Conservation (phyloP, 1,140 invertebrate genomes). For the Hestina assimilis region DNA sequence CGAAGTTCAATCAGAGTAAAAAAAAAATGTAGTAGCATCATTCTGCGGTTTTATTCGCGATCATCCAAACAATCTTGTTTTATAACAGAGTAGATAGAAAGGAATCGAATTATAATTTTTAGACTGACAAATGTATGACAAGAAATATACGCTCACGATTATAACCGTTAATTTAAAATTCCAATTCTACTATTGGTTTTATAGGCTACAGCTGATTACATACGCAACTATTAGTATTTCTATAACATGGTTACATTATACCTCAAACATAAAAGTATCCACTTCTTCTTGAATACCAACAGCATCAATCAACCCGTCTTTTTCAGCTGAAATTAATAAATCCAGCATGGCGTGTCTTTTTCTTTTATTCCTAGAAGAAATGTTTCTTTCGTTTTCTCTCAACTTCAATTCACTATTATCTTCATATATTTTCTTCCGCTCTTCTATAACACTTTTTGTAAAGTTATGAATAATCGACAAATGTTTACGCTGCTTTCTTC, state of each 20-base stretch:
- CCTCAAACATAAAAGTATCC: conserved; percentile 23
- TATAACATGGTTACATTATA: not conserved
- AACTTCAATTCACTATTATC: not conserved
- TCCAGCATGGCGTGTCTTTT: conserved; percentile 16
- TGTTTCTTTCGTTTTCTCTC: not conserved
- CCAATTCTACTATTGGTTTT: too few relatives aligned
- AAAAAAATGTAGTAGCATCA: too few relatives aligned
- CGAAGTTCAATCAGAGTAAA: too few relatives aligned
- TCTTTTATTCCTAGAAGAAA: not conserved
- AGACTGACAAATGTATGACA: too few relatives aligned
- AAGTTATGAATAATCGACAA: conserved; percentile 47
- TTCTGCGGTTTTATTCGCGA: too few relatives aligned
- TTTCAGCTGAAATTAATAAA: conserved; percentile 10
- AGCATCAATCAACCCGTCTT: conserved; percentile 3
- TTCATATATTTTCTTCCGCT: not conserved
- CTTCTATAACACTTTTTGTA: conserved; percentile 27
- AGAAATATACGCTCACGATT: too few relatives aligned
- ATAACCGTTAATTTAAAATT: too few relatives aligned
- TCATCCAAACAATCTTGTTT: too few relatives aligned
- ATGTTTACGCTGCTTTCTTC: conserved; percentile 29
- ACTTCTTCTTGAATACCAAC: conserved; percentile 23
- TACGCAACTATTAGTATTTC: not conserved
- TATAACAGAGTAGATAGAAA: too few relatives aligned
- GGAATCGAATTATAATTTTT: too few relatives aligned
- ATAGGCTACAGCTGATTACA: not conserved